A percentile compares a stretch with the other conserved stretches of the same genome.
These are phyloP conservation scores for Onthophagus sagittarius DNA, from an alignment of 2,888 invertebrate species.

Conservation along the genomic window DNA sequence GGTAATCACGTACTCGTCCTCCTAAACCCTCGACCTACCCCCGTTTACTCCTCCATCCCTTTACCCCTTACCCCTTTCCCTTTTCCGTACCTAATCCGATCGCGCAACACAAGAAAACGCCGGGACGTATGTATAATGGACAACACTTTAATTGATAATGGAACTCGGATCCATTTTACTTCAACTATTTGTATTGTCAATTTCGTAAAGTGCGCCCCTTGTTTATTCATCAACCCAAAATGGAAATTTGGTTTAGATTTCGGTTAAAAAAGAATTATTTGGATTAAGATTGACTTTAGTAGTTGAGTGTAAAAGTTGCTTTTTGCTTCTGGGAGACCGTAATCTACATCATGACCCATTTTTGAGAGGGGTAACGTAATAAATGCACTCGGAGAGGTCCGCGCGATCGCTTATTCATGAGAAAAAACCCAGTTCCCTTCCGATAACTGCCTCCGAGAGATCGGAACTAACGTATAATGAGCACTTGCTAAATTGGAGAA, in stretches of 20 bases:
- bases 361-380: background rate
- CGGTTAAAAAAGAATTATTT: no score
- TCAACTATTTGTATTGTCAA: background rate
- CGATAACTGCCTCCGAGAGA: background rate
- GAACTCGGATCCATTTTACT: background rate
- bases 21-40: no score
- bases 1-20: constrained; percentile 25
- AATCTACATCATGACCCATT: background rate
- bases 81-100: background rate
- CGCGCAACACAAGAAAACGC: background rate
- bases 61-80: no score
- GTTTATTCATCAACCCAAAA: no score
- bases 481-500: background rate
- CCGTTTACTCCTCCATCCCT: background rate
- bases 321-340: background rate
- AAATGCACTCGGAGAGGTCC: background rate
- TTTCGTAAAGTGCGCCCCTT: background rate
- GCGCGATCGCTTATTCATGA: background rate
- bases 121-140: background rate
- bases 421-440: background rate
- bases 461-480: background rate
- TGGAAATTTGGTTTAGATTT: no score
- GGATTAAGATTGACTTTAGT: no score
- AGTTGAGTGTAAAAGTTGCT: background rate
- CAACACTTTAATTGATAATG: background rate